Conservation (phyloP, 92 coral and sea anemone genomes). For the Heteractis magnifica region DNA sequence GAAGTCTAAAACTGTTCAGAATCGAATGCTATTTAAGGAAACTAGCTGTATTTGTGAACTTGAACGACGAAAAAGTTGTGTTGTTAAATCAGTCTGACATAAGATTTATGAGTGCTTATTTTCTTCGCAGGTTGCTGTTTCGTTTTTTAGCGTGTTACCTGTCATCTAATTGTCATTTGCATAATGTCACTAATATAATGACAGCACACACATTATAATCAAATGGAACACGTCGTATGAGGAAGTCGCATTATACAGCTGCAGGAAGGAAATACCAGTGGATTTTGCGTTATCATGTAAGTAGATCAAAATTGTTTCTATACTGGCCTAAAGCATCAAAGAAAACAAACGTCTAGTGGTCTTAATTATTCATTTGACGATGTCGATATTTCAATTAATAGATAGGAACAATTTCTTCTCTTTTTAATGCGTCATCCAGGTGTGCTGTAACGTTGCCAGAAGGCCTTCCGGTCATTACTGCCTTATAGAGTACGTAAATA, state of each 20-base stretch:
- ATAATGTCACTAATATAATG: not conserved
- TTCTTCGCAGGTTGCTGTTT: constrained; percentile 1
- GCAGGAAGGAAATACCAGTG: not conserved
- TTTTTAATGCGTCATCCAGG: not conserved
- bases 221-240: not conserved
- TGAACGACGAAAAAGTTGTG: not conserved
- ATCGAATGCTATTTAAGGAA: not conserved
- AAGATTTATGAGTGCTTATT: not conserved
- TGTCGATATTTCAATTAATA: not conserved
- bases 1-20: not conserved
- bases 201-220: not conserved
- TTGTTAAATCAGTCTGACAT: not conserved
- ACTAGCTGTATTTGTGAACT: not conserved
- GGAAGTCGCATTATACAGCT: not conserved
- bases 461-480: not conserved
- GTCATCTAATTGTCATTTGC: constrained; percentile 3
- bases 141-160: constrained; percentile 2
- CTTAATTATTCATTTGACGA: not conserved
- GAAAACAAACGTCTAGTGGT: not conserved
- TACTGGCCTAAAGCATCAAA: not conserved
- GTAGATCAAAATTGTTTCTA: not conserved
- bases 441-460: not conserved
- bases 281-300: not conserved
- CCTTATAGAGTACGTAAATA: not conserved
- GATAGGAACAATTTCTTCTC: not conserved